Conservation (phyloP, 2,113 vertebrate genomes). For the Myiozetetes cayanensis region DNA sequence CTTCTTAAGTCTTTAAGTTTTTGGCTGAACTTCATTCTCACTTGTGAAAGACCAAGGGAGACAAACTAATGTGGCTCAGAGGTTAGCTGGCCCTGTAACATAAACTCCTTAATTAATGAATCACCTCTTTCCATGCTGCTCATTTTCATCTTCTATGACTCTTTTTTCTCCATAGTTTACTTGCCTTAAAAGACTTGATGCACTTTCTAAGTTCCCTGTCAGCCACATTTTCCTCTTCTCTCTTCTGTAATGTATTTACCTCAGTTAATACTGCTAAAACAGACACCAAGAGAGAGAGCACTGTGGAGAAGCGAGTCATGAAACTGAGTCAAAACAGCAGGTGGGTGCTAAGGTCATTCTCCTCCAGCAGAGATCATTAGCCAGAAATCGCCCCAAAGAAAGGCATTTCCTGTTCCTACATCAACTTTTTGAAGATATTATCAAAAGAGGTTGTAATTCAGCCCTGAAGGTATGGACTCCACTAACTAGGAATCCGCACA, state of each 20-base stretch:
- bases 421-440: not conserved
- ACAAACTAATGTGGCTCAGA: not conserved
- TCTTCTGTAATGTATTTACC: not conserved
- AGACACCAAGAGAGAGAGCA: not conserved
- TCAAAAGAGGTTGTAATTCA: not conserved
- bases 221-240: not conserved
- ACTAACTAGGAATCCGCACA: not conserved
- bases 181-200: not conserved
- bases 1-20: not conserved
- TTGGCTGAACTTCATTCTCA: not conserved
- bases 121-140: not conserved
- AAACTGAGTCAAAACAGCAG: not conserved
- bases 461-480: not conserved
- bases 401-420: not conserved
- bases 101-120: not conserved
- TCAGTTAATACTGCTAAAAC: not conserved
- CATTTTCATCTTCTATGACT: not conserved
- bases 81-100: not conserved
- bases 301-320: not conserved
- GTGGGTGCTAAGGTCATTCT: not conserved
- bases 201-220: not conserved
- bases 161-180: not conserved
- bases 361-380: not conserved
- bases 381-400: not conserved
- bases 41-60: not conserved